Base-by-base conservation (phyloP, 1,140 invertebrate species). In the Brachionus koreanus region DNA sequence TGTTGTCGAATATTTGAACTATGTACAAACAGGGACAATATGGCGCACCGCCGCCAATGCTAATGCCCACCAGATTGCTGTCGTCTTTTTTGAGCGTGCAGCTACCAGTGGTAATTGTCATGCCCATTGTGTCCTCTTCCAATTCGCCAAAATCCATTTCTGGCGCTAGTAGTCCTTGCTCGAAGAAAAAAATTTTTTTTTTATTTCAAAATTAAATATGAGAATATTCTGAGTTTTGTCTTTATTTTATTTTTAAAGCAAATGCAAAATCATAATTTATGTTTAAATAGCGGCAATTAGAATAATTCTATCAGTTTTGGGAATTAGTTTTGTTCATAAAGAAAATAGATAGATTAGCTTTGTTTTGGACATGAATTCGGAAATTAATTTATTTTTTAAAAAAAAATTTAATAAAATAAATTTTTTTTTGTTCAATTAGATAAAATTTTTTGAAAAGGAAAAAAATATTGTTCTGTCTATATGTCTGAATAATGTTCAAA, bases 1-100 rank as follows among this genome's bases (percentile, higher is more conserved):
- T 98, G 85, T 97, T 97, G 87, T 99, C 97, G 88, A 99, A 99
- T 69, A 98, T 93, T 92, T 93, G 93, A 12, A 99, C 97, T 85
- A 99, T 95, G 87, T 99, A 99, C 0, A 99, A 89, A 87, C 97
- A 98, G 0, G 96, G 96, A 88, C 97, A 99, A 65, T 95, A 90
- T 0, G 96, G 96, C 0, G 95, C 94, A 72, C 97, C 97, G 82
- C 88, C 88, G 3, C 97, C 97, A 83, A 98, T 98, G 87, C 95
- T 97, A 82, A 98, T 98, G 1, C 97, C 97, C 85, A 99, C 98
- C 19, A 98, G 88, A 88, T 98, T 98, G 87, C 94, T 94, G 72
- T 92, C 92, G 89, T 98, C 95, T 89, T 98, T 99, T 83, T 92
- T 92, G 23, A 98, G 92, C 1, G 92, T 91, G 0, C 98, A 92